Conservation (phyloP, 2,113 vertebrate genomes). For the Machaerirhynchus nigripectus region DNA sequence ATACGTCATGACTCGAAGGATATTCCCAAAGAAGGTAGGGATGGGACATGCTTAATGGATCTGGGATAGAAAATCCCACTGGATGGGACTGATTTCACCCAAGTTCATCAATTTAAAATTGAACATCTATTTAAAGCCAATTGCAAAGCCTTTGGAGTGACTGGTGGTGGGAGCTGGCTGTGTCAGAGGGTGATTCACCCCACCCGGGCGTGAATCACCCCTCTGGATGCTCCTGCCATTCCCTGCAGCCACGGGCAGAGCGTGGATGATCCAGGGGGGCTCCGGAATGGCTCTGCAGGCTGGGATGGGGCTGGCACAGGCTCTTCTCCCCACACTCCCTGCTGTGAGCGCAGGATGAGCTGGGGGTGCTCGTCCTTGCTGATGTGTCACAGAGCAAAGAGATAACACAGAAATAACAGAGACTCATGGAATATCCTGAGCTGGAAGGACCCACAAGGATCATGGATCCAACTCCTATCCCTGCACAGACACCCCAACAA, state of each 20-base stretch:
- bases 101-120: not conserved
- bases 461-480: not conserved
- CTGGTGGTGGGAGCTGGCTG: not conserved
- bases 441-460: not conserved
- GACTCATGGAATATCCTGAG: not conserved
- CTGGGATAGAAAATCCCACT: not conserved
- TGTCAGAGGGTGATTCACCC: constrained; percentile 12
- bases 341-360: not conserved
- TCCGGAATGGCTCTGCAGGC: not conserved
- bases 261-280: not conserved
- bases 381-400: not conserved
- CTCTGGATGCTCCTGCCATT: not conserved
- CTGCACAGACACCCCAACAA: not conserved
- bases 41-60: rapidly evolving
- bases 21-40: not conserved
- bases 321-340: not conserved
- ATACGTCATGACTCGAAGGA: not conserved
- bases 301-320: not conserved
- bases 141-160: not conserved
- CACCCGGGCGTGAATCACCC: not conserved
- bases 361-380: not conserved
- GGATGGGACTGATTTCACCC: not conserved
- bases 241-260: not conserved
- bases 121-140: not conserved
- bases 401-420: too few species aligned